These are phyloP conservation scores for Hydrolagus affinis DNA, from an alignment of 2,113 vertebrate genomes.

Conservation along the genomic window DNA sequence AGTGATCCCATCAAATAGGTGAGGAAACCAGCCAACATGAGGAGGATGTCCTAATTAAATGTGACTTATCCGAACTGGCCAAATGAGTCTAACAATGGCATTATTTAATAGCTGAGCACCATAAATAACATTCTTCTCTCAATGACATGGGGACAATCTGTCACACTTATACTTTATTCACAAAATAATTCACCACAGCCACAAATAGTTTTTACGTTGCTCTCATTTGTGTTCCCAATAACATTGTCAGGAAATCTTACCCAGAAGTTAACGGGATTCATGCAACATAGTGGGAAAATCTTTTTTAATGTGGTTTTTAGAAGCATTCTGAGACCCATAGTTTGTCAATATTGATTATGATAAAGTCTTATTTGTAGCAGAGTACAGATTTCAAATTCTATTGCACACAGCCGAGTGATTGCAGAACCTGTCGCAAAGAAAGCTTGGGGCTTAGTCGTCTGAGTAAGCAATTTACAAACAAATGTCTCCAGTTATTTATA, in stretches of 20 bases:
- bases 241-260: no score
- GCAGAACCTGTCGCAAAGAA: not conserved
- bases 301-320: not conserved
- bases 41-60: no score
- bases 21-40: no score
- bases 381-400: not conserved
- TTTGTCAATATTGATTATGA: not conserved
- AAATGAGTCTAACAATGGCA: not conserved
- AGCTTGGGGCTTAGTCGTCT: not conserved
- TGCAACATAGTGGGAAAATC: not conserved
- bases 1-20: no score
- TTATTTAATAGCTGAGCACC: not conserved
- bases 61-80: no score
- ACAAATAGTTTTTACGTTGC: no score
- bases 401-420: not conserved
- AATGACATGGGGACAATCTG: not conserved
- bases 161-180: not conserved
- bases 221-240: no score
- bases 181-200: no score
- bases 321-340: not conserved
- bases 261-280: not conserved
- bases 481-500: slow-evolving; percentile 17
- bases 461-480: not conserved
- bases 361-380: not conserved
- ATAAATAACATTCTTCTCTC: not conserved